Conservation (phyloP, 2,113 vertebrate genomes). For the Alectura lathami region DNA sequence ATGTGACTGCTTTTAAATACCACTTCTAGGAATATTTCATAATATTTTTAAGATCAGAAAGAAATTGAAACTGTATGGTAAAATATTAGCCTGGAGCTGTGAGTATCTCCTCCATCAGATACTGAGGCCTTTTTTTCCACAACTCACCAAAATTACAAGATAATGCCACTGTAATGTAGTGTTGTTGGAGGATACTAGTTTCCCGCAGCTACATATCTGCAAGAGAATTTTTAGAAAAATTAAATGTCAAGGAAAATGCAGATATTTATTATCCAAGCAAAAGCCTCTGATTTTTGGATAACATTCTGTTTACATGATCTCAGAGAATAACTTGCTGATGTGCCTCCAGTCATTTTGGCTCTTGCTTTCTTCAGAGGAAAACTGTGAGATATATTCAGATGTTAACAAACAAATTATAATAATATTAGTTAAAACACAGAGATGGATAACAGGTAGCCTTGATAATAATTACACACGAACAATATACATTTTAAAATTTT, state of each 20-base stretch:
- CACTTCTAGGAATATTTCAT: neutral
- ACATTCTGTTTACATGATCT: neutral
- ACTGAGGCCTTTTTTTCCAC: neutral
- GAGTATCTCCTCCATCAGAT: neutral
- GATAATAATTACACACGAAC: neutral
- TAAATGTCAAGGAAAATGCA: constrained; percentile 48
- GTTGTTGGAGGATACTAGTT: constrained; percentile 3
- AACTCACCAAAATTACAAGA: constrained; percentile 39
- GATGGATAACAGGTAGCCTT: neutral
- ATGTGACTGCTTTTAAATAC: neutral
- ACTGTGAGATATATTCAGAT: neutral
- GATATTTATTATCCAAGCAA: constrained; percentile 24
- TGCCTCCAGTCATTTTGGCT: neutral
- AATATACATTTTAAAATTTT: neutral
- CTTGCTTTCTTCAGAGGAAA: neutral
- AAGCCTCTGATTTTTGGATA: neutral
- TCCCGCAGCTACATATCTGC: constrained; percentile 4
- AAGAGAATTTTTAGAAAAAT: constrained; percentile 47
- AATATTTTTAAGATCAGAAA: neutral
- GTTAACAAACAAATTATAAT: neutral
- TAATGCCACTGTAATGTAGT: constrained; percentile 5
- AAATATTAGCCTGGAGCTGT: neutral
- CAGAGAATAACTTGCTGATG: neutral
- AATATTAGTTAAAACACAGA: neutral
- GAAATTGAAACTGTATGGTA: neutral